Evolutionary conservation across 64 coral and sea anemone species (phyloP).

Genomic region (Montipora efflorescens): DNA sequence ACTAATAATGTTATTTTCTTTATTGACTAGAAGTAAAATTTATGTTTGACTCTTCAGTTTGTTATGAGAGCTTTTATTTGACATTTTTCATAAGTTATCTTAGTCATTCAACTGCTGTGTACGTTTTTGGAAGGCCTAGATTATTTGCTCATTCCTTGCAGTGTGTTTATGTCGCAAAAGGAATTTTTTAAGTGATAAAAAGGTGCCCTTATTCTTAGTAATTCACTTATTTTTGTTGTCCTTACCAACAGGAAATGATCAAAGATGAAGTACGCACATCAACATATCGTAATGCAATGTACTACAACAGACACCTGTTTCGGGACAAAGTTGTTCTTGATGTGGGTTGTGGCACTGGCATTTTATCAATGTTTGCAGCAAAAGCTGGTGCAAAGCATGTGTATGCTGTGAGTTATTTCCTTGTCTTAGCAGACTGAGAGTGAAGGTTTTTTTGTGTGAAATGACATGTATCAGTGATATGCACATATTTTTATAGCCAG

Average conservation of each 20-base stretch:
- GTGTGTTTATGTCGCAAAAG: too few species aligned
- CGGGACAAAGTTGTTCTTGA: slow-evolving; percentile 96
- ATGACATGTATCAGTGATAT: too few species aligned
- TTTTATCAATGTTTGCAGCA: slow-evolving; percentile 98
- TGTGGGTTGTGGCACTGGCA: slow-evolving; percentile 98
- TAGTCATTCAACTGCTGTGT: too few species aligned
- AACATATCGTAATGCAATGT: slow-evolving; percentile 98
- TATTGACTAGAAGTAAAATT: neutral
- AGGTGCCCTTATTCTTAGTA: too few species aligned
- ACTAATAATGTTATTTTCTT: too few species aligned
- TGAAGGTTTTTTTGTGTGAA: too few species aligned
- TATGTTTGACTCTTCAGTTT: neutral
- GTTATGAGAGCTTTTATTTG: too few species aligned
- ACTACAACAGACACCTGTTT: slow-evolving; percentile 96
- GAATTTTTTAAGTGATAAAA: too few species aligned
- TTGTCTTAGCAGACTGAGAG: neutral
- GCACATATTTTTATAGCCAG: too few species aligned
- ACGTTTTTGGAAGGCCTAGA: too few species aligned
- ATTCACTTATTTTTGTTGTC: neutral
- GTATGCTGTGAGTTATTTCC: slow-evolving; percentile 87
- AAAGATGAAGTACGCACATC: slow-evolving; percentile 98
- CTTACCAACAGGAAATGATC: slow-evolving; percentile 89
- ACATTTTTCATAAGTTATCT: too few species aligned
- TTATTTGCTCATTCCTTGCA: too few species aligned
- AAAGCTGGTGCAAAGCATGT: slow-evolving; percentile 99